Evolutionary conservation across 1,140 invertebrate genomes (phyloP).

Genomic region (Trichoplusia ni): DNA sequence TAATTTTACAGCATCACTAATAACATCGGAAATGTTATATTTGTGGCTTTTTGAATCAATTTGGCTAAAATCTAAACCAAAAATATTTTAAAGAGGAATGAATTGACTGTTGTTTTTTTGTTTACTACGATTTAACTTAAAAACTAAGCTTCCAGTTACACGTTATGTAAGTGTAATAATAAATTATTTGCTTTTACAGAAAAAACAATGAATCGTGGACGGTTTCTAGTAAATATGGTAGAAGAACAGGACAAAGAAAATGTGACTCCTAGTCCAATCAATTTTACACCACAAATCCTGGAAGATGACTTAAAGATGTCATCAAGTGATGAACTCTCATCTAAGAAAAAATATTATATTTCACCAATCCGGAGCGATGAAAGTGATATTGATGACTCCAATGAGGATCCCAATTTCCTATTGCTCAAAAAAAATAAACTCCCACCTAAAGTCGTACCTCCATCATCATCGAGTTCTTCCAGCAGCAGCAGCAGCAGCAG

Average conservation of each 20-base stretch:
- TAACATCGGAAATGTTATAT: background rate
- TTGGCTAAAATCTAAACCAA: background rate
- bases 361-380: conserved; percentile 3
- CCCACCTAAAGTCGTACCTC: background rate
- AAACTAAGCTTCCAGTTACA: too few species aligned
- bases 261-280: background rate
- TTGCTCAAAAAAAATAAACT: background rate
- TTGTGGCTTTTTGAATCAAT: background rate
- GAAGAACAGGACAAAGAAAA: conserved; percentile 10
- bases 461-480: background rate
- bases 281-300: background rate
- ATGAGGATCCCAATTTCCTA: conserved; percentile 11
- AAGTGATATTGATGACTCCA: conserved; percentile 15
- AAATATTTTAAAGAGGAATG: too few species aligned
- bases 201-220: background rate
- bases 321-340: background rate
- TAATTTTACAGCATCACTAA: background rate
- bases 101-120: too few species aligned
- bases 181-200: background rate
- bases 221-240: conserved; percentile 9
- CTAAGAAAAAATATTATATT: conserved; percentile 6
- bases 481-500: conserved; percentile 3
- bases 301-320: background rate
- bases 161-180: too few species aligned
- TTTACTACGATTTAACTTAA: too few species aligned